Conservation (phyloP, 2,888 invertebrate genomes). For the Helicoverpa assulta region DNA sequence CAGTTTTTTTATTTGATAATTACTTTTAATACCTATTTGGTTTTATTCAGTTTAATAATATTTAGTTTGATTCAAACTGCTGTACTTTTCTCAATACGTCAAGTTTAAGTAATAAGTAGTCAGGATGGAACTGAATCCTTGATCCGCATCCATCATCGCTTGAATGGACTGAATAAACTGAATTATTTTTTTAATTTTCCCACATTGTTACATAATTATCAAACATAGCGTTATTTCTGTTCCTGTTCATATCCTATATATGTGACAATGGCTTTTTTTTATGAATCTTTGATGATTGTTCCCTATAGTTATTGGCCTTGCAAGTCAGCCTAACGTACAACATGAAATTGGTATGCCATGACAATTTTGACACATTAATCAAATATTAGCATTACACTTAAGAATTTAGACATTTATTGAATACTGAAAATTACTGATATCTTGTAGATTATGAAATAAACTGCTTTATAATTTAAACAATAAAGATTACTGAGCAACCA, state of each 20-base stretch:
- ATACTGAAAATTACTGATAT: slow-evolving; percentile 19
- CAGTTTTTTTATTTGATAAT: neutral
- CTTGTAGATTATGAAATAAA: neutral
- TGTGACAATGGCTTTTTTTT: too few species aligned
- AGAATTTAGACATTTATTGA: slow-evolving; percentile 5
- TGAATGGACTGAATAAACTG: too few species aligned
- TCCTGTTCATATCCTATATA: too few species aligned
- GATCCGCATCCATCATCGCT: too few species aligned
- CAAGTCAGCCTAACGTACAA: neutral
- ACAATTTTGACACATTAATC: neutral
- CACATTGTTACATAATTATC: too few species aligned
- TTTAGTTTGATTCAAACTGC: too few species aligned
- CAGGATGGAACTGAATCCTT: too few species aligned
- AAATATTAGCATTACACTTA: neutral
- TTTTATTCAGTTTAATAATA: neutral
- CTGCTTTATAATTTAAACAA: slow-evolving; percentile 26
- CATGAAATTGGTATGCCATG: neutral
- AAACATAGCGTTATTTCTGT: too few species aligned
- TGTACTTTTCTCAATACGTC: too few species aligned
- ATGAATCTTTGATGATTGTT: neutral
- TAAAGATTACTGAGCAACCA: slow-evolving; percentile 48
- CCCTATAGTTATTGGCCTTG: neutral
- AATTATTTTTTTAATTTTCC: too few species aligned
- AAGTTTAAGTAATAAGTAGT: too few species aligned
- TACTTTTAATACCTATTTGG: neutral